phyloP scores from a whole-genome alignment of 2,888 invertebrate species.

The Drosophila antonietae region DNA sequence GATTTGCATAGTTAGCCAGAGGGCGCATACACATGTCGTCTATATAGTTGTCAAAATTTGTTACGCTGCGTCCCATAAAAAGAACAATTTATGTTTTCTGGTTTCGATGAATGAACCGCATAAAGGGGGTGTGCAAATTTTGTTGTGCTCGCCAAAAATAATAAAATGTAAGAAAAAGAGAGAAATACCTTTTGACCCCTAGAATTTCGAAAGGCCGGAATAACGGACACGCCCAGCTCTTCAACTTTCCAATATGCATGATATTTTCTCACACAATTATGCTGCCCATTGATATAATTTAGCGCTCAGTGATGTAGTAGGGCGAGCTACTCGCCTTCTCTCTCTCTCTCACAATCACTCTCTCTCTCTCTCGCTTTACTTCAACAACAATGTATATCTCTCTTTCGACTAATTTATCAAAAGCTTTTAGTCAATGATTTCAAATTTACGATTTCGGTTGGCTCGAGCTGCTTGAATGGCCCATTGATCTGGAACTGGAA shows the following conservation, averaged over 20 bases:
- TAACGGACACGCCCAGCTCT: constrained; percentile 67
- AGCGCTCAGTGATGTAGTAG: constrained; percentile 53
- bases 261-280: constrained; percentile 80
- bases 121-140: constrained; percentile 55
- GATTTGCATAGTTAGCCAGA: constrained; percentile 59
- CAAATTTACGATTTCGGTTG: constrained; percentile 74
- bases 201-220: constrained; percentile 68
- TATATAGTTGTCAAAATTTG: constrained; percentile 74
- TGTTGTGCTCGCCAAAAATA: constrained; percentile 28
- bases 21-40: constrained; percentile 16
- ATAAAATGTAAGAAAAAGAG: too few relatives aligned
- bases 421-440: constrained; percentile 82
- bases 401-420: constrained; percentile 74
- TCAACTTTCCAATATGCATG: constrained; percentile 69
- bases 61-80: constrained; percentile 61
- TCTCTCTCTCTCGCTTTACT: constrained; percentile 1
- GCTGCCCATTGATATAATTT: constrained; percentile 71
- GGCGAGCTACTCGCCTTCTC: constrained; percentile 9
- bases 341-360: constrained; percentile 13
- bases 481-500: constrained; percentile 68
- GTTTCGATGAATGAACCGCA: constrained; percentile 36
- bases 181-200: constrained; percentile 65
- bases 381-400: constrained; percentile 10
- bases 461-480: constrained; percentile 62
- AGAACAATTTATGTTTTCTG: constrained; percentile 59